phyloP scores from a whole-genome alignment of 2,797 vertebrate genomes.

The Crenichthys baileyi region DNA sequence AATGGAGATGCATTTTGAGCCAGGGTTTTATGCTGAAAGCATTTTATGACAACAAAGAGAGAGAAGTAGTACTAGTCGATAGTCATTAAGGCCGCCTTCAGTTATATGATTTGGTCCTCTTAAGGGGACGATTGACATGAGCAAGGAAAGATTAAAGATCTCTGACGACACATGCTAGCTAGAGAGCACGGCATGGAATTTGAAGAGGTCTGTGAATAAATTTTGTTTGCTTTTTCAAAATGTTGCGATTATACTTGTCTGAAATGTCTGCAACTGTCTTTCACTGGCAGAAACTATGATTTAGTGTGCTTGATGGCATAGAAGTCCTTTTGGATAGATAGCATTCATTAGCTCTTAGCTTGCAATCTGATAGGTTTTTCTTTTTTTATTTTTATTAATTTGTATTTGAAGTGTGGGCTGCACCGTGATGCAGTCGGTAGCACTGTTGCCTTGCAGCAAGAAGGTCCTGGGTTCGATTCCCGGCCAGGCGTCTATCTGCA shows the following conservation, averaged over 20 bases:
- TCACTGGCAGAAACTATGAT: background rate
- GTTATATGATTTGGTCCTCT: background rate
- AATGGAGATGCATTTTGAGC: constrained; percentile 1
- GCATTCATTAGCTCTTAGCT: background rate
- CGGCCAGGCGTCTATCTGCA: no score
- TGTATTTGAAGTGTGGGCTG: no score
- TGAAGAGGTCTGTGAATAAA: no score
- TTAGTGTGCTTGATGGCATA: background rate
- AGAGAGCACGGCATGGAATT: no score
- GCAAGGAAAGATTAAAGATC: background rate
- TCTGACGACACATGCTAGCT: background rate
- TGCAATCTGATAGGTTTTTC: background rate
- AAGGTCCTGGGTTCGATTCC: no score
- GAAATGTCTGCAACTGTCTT: background rate
- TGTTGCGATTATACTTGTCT: background rate
- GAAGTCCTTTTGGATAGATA: background rate
- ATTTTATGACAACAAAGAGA: background rate
- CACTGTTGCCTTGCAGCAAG: no score
- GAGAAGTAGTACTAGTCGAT: background rate
- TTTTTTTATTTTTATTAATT: background rate
- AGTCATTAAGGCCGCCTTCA: background rate
- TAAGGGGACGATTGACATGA: background rate
- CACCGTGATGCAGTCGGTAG: no score
- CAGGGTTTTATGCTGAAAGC: constrained; percentile 1
- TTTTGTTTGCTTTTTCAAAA: background rate